A percentile compares a stretch with the other conserved stretches of the same genome.
Evolutionary conservation across 2,888 invertebrate genomes (phyloP).

Genomic region (Synergus itoensis): DNA sequence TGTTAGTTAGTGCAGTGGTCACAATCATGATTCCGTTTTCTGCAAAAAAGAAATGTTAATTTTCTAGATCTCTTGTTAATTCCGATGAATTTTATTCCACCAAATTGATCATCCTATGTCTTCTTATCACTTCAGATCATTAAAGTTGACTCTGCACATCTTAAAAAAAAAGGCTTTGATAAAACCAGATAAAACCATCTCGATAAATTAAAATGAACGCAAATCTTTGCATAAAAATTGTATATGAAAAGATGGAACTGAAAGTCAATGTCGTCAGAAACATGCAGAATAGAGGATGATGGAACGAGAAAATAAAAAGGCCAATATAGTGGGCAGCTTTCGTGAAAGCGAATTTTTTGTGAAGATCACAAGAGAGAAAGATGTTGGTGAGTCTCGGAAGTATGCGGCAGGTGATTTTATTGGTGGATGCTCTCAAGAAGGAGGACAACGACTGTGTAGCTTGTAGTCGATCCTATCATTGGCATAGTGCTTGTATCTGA

Average conservation of each 20-base stretch:
- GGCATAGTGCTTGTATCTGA: neutral
- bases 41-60: neutral
- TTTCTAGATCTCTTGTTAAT: neutral
- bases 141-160: neutral
- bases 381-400: conserved; percentile 11
- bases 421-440: conserved; percentile 32
- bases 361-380: conserved; percentile 32
- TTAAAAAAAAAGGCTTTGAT: neutral
- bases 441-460: conserved; percentile 21
- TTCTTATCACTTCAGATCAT: neutral
- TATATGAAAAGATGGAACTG: neutral
- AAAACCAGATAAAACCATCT: neutral
- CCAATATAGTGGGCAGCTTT: conserved; percentile 24
- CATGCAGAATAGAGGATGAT: neutral
- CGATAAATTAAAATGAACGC: neutral
- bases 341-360: conserved; percentile 38
- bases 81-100: neutral
- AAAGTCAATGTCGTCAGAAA: neutral
- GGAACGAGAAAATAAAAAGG: conserved; percentile 16
- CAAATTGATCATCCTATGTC: neutral
- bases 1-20: conserved; percentile 4
- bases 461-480: conserved; percentile 4
- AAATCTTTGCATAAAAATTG: neutral
- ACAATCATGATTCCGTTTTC: neutral
- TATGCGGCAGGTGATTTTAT: conserved; percentile 44